Conservation (phyloP, 2,888 invertebrate species). For the Caenorhabditis panamensis region DNA sequence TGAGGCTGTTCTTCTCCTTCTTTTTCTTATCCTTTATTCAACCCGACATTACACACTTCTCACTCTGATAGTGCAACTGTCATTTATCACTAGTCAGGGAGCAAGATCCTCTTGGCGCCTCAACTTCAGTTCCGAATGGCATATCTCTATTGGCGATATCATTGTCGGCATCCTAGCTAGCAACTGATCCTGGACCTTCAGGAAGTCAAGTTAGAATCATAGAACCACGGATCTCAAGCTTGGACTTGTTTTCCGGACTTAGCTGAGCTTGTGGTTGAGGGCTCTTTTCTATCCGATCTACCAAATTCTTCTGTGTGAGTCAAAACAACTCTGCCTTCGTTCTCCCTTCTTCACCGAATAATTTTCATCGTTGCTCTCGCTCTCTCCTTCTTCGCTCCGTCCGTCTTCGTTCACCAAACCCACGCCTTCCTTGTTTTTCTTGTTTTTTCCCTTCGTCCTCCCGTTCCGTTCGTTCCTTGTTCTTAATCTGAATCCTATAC, state of each 20-base stretch:
- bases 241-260: background rate
- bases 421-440: conserved; percentile 44
- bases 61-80: conserved; percentile 3
- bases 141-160: background rate
- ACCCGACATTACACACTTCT: background rate
- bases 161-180: too few relatives aligned
- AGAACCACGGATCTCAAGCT: background rate
- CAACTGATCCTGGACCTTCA: too few relatives aligned
- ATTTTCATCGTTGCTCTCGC: conserved; percentile 41
- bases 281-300: conserved; percentile 32
- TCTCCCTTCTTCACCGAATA: conserved; percentile 37
- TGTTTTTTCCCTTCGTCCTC: conserved; percentile 2
- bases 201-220: too few relatives aligned
- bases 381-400: conserved; percentile 24
- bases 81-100: background rate
- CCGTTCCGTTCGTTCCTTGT: background rate
- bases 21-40: background rate
- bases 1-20: background rate
- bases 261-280: conserved; percentile 4
- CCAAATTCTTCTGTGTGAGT: conserved; percentile 32
- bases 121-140: background rate
- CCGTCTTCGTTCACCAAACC: conserved; percentile 20
- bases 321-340: conserved; percentile 37
- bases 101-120: background rate
- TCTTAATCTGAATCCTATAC: background rate